These are phyloP conservation scores for Heliconius aoede DNA, from an alignment of 2,888 invertebrate species.

Conservation along the genomic window DNA sequence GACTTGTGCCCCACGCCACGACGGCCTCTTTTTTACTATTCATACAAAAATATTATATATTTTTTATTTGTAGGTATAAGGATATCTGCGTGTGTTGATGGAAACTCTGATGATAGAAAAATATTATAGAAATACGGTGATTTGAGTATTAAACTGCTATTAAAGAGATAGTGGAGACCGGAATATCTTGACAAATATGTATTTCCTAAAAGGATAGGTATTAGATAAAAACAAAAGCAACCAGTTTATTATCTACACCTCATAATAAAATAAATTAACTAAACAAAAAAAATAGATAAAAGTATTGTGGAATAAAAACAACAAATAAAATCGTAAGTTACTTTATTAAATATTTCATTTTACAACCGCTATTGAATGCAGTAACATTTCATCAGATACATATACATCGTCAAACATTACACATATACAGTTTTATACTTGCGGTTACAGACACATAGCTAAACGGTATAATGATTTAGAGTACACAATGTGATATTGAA, in stretches of 20 bases:
- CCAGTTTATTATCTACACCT: neutral
- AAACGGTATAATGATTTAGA: constrained; percentile 59
- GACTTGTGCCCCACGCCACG: too few species aligned
- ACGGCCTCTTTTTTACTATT: too few species aligned
- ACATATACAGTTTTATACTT: constrained; percentile 65
- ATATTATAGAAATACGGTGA: too few species aligned
- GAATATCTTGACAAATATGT: too few species aligned
- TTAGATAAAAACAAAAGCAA: neutral
- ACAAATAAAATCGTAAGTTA: constrained; percentile 58
- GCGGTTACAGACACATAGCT: constrained; percentile 77
- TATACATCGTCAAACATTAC: constrained; percentile 67
- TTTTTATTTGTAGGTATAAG: too few species aligned
- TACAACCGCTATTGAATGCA: constrained; percentile 81
- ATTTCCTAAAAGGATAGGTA: neutral
- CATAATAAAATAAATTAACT: neutral
- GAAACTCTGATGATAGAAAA: too few species aligned
- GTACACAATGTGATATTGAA: constrained; percentile 61
- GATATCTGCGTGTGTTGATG: too few species aligned
- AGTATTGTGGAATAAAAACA: constrained; percentile 9
- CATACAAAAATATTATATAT: too few species aligned
- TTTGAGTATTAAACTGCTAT: too few species aligned
- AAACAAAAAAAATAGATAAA: neutral
- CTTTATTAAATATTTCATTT: constrained; percentile 82
- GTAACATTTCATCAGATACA: constrained; percentile 78
- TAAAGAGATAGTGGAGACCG: too few species aligned